phyloP scores from a whole-genome alignment of 2,797 vertebrate genomes.

The Protosalanx chinensis region DNA sequence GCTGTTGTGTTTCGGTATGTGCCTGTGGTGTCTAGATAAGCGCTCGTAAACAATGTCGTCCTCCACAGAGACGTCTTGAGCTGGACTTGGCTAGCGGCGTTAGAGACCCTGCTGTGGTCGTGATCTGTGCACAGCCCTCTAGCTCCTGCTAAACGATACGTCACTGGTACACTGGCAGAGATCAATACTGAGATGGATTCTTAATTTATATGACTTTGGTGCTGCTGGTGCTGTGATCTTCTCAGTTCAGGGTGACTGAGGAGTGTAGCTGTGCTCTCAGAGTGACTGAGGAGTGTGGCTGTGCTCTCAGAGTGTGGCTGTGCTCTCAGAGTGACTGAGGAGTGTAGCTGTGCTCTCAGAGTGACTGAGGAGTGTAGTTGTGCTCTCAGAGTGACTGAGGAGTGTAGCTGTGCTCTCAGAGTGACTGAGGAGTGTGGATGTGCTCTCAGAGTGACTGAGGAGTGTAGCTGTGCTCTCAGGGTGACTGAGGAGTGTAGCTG shows the following conservation, averaged over 20 bases:
- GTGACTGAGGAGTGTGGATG: too few species aligned
- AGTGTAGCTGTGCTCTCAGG: too few species aligned
- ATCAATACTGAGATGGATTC: constrained; percentile 32
- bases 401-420: too few species aligned
- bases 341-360: too few species aligned
- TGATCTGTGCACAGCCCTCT: background rate
- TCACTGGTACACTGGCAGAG: constrained; percentile 23
- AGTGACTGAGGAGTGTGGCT: background rate
- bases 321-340: too few species aligned
- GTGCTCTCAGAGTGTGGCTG: too few species aligned
- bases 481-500: too few species aligned
- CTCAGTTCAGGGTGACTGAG: background rate
- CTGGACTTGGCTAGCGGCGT: constrained; percentile 2
- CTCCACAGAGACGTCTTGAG: constrained; percentile 9
- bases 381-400: too few species aligned
- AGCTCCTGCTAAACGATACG: constrained; percentile 25
- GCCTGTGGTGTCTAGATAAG: constrained; percentile 7
- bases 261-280: background rate
- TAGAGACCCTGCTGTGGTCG: background rate
- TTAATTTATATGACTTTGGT: constrained; percentile 17
- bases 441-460: too few species aligned
- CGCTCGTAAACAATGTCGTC: background rate
- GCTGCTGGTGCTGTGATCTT: background rate
- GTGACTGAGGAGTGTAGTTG: too few species aligned
- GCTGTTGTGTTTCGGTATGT: background rate